Evolutionary conservation across 2,888 invertebrate species (phyloP), one percentile per base, ranked within the genome.

Genomic region (Ferdinandea cuprea): DNA sequence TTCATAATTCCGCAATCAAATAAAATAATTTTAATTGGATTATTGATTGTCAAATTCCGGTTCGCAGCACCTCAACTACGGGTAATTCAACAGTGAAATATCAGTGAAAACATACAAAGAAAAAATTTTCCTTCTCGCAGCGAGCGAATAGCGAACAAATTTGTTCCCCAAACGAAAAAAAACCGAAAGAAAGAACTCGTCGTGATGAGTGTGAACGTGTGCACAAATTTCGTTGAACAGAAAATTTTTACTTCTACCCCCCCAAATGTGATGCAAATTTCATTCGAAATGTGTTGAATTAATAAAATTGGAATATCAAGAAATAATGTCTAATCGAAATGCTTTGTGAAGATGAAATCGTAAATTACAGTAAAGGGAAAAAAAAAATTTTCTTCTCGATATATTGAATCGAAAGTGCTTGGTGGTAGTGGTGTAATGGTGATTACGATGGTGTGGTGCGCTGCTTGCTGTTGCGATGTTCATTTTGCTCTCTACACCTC

Each of bases 31-130:
- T 48, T 28, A 76, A 54, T 48, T 61, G 65, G 59, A 76, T 65
- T 71, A 21, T 21, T 21, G 40, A 54, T 54, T 30, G 46, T 48
- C 48, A 32, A 72, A 77, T 81, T 77, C 48, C 81, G 81, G 71
- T 72, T 37, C 46, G 65, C 54, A 65, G 77, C 65, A 66, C 54
- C 58, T 61, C 44, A 72, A 65, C 59, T 56, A 71, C 81, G 81
- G 76, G 81, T 81, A 81, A 81, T 61, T 61, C 52, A 35, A n/a
- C n/a, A 81, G 77, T 77, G 71, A 40, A 77, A 69, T 44, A 65
- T 76, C 46, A 76, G 69, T 71, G 65, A 77, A 76, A 76, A 81
- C 61, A 69, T 48, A 40, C 11, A 59, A 58, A 21, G 50, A 44
- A 81, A 65, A 69, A 50, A 56, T 46, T 68, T 73, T 61, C 42